Evolutionary conservation across 2,888 invertebrate species (phyloP).

Genomic region (Rhaphigaster nebulosa): DNA sequence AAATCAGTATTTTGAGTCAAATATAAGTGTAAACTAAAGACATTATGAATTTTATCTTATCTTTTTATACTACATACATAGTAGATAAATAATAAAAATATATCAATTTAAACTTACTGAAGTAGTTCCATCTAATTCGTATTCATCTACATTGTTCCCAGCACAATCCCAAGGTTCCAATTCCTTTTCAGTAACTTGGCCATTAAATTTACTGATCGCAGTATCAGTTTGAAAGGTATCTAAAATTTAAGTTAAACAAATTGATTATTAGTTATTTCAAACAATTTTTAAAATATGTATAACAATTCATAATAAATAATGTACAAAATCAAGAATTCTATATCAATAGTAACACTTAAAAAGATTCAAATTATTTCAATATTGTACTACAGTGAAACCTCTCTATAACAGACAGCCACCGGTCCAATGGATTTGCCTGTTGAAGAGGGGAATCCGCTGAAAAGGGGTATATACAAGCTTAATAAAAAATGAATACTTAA

Average conservation of each 20-base stretch:
- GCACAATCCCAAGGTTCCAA: conserved; percentile 90
- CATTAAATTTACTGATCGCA: conserved; percentile 86
- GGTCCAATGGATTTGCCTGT: too few relatives aligned
- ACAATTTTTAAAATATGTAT: background rate
- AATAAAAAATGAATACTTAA: too few relatives aligned
- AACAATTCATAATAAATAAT: background rate
- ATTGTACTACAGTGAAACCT: too few relatives aligned
- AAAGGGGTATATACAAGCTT: too few relatives aligned
- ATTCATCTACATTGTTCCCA: conserved; percentile 74
- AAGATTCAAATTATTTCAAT: background rate
- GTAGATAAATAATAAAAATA: background rate
- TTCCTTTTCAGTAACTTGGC: conserved; percentile 82
- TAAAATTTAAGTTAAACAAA: conserved; percentile 47
- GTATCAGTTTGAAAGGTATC: conserved; percentile 66
- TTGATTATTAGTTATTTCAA: background rate
- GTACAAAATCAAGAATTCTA: background rate
- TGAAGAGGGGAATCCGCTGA: too few relatives aligned
- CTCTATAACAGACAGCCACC: too few relatives aligned
- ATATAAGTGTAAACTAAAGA: too few relatives aligned
- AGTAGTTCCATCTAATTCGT: conserved; percentile 80
- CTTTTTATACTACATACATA: too few relatives aligned
- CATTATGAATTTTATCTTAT: too few relatives aligned
- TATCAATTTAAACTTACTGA: conserved; percentile 69
- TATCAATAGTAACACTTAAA: background rate
- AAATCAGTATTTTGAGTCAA: too few relatives aligned